These are phyloP conservation scores for Enteromius afrohamiltoni DNA, from an alignment of 2,797 vertebrate genomes.

Conservation along the genomic window DNA sequence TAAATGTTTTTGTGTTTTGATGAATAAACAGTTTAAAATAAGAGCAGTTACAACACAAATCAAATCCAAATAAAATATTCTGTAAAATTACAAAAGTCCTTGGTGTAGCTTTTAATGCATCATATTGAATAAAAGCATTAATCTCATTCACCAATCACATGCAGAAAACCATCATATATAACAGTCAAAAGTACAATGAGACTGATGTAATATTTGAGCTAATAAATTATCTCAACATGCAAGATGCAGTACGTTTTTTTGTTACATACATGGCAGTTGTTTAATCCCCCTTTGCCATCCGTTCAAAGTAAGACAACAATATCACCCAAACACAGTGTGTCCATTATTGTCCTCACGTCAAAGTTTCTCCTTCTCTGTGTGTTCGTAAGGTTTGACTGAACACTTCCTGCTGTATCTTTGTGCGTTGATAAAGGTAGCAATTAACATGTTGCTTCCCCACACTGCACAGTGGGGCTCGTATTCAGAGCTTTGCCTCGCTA, in stretches of 20 bases:
- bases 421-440: conserved; percentile 82
- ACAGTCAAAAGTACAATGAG: background rate
- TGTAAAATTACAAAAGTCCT: background rate
- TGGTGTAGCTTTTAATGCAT: background rate
- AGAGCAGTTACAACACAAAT: no score
- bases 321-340: conserved; percentile 3
- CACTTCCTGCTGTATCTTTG: conserved; percentile 77
- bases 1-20: background rate
- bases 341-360: conserved; percentile 18
- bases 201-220: conserved; percentile 17
- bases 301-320: conserved; percentile 4
- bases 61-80: background rate
- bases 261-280: background rate
- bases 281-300: conserved; percentile 16
- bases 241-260: background rate
- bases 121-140: background rate
- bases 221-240: conserved; percentile 10
- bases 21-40: background rate
- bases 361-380: conserved; percentile 61
- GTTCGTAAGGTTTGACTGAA: conserved; percentile 71
- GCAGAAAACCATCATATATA: background rate
- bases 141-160: background rate
- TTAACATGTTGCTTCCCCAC: conserved; percentile 71
- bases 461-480: conserved; percentile 55
- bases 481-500: conserved; percentile 74